Evolutionary conservation across 2,888 invertebrate genomes (phyloP).

Genomic region (Ichneumoninae sp.): DNA sequence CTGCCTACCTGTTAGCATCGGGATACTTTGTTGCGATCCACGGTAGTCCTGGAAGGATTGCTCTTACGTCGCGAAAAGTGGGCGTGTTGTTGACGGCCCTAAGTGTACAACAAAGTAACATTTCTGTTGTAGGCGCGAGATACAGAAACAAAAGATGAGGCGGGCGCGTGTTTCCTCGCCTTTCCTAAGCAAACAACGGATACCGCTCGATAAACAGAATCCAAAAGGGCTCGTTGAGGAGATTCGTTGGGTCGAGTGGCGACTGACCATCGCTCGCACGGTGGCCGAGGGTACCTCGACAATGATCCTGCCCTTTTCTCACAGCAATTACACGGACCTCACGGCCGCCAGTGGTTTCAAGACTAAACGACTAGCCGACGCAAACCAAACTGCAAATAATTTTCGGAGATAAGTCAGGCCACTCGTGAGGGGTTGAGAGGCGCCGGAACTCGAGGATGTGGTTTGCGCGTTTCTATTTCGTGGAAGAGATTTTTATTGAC

Average conservation of each 20-base stretch:
- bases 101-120: conserved; percentile 23
- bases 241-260: conserved; percentile 65
- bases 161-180: conserved; percentile 32
- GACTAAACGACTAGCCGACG: conserved; percentile 4
- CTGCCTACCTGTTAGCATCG: neutral
- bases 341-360: conserved; percentile 47
- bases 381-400: conserved; percentile 42
- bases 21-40: conserved; percentile 16
- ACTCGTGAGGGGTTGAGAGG: conserved; percentile 7
- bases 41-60: conserved; percentile 9
- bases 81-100: conserved; percentile 32
- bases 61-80: conserved; percentile 15
- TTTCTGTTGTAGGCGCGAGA: conserved; percentile 10
- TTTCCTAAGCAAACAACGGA: conserved; percentile 37
- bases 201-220: conserved; percentile 15
- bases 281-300: conserved; percentile 51
- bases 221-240: conserved; percentile 28
- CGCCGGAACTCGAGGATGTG: conserved; percentile 14
- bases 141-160: conserved; percentile 20
- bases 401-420: conserved; percentile 29
- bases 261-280: conserved; percentile 57
- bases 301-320: conserved; percentile 66
- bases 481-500: conserved; percentile 41
- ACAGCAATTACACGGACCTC: conserved; percentile 75
- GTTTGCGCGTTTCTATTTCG: conserved; percentile 22